Evolutionary conservation across 2,797 vertebrate species (phyloP).

Genomic region (Malurus splendens): DNA sequence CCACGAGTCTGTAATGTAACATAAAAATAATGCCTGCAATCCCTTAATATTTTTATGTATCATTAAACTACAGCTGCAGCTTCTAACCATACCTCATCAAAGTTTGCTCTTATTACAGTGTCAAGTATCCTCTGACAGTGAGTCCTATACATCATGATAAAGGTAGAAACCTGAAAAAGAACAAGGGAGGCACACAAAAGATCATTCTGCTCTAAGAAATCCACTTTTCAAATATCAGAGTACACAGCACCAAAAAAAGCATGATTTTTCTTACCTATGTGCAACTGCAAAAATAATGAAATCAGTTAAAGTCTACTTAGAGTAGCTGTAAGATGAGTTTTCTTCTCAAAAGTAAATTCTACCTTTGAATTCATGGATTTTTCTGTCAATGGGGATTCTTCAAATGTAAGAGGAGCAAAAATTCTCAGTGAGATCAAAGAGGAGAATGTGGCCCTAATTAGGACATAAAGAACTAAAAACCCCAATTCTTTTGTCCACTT

Average conservation of each 20-base stretch:
- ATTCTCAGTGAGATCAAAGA: conserved; percentile 56
- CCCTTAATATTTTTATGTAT: neutral
- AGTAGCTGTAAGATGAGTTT: conserved; percentile 16
- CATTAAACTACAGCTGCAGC: neutral
- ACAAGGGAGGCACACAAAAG: conserved; percentile 11
- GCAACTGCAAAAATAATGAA: conserved; percentile 13
- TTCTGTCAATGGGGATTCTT: conserved; percentile 49
- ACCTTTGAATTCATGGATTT: conserved; percentile 39
- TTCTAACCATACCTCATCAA: conserved; percentile 86
- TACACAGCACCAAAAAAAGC: neutral
- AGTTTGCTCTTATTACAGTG: conserved; percentile 98
- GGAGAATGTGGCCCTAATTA: conserved; percentile 57
- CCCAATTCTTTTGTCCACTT: conserved; percentile 37
- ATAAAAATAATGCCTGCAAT: neutral
- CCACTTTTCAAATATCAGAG: neutral
- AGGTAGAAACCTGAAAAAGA: conserved; percentile 89
- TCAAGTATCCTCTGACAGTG: conserved; percentile 99
- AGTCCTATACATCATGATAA: conserved; percentile 99
- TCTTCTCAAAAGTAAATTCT: conserved; percentile 41
- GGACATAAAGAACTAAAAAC: conserved; percentile 57
- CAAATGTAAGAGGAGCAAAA: conserved; percentile 55
- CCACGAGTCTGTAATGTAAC: neutral
- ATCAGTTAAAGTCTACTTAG: neutral
- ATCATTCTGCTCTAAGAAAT: neutral
- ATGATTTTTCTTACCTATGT: neutral